Evolutionary conservation across 2,888 invertebrate genomes (phyloP).

Genomic region (Elegia similella): DNA sequence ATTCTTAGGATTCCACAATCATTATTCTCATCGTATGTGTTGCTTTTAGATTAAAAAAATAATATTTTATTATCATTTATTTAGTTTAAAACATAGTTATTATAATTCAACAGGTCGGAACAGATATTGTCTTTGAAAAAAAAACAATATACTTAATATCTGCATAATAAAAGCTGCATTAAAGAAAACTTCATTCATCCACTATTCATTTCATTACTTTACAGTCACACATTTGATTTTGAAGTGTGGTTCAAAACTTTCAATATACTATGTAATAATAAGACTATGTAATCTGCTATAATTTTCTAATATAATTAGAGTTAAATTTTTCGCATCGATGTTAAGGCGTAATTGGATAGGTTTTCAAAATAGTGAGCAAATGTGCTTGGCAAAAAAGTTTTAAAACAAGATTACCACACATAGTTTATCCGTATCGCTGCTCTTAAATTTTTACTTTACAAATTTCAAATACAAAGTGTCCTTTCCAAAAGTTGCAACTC

Average conservation of each 20-base stretch:
- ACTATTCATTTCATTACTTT: background rate
- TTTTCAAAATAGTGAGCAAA: background rate
- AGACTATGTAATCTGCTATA: background rate
- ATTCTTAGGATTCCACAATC: too few relatives aligned
- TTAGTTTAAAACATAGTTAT: too few relatives aligned
- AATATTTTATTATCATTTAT: too few relatives aligned
- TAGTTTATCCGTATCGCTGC: too few relatives aligned
- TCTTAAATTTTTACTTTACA: too few relatives aligned
- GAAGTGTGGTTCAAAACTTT: background rate
- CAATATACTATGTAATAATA: too few relatives aligned
- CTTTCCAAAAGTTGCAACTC: too few relatives aligned
- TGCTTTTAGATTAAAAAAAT: too few relatives aligned
- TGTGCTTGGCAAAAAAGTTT: too few relatives aligned
- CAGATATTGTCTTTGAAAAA: background rate
- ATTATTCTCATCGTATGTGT: too few relatives aligned
- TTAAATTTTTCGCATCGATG: background rate
- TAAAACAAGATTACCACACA: too few relatives aligned
- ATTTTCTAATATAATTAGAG: background rate
- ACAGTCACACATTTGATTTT: background rate
- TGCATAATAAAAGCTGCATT: background rate
- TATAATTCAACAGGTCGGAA: background rate
- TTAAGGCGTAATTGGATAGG: conserved; percentile 20
- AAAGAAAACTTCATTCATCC: background rate
- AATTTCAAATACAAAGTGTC: too few relatives aligned
- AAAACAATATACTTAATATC: background rate